These are phyloP conservation scores for Cyprinodon variegatus DNA, from an alignment of 2,113 vertebrate species.

Conservation along the genomic window DNA sequence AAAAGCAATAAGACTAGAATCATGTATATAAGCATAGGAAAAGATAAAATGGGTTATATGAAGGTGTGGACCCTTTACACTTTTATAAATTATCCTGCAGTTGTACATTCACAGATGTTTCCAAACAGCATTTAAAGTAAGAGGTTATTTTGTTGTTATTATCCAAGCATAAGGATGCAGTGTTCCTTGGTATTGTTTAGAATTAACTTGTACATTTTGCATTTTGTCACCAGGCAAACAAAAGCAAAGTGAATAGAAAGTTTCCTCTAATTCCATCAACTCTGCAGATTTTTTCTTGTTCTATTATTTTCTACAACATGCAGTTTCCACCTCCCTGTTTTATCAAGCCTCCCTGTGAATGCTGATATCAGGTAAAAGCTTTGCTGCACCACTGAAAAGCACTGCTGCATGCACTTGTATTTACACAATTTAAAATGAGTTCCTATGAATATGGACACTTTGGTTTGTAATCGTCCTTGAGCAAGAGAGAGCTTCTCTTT, in stretches of 20 bases:
- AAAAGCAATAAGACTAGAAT: no score
- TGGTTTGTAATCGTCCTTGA: constrained; percentile 43
- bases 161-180: no score
- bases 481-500: constrained; percentile 42
- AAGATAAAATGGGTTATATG: no score
- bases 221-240: neutral
- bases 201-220: neutral
- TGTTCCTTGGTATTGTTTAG: neutral
- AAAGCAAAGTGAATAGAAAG: constrained; percentile 4
- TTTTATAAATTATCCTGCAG: neutral
- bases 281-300: constrained; percentile 19
- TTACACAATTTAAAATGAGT: constrained; percentile 11
- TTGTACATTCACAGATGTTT: neutral
- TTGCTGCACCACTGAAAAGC: constrained; percentile 6
- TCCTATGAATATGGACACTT: constrained; percentile 25
- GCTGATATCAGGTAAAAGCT: constrained; percentile 21
- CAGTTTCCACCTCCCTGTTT: constrained; percentile 1
- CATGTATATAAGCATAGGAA: no score
- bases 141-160: no score
- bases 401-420: constrained; percentile 7
- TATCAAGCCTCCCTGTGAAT: neutral
- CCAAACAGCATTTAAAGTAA: neutral
- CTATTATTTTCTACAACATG: constrained; percentile 20
- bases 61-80: neutral
- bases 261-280: constrained; percentile 10